phyloP scores from a whole-genome alignment of 2,888 invertebrate genomes.

The Cephus pulcher region DNA sequence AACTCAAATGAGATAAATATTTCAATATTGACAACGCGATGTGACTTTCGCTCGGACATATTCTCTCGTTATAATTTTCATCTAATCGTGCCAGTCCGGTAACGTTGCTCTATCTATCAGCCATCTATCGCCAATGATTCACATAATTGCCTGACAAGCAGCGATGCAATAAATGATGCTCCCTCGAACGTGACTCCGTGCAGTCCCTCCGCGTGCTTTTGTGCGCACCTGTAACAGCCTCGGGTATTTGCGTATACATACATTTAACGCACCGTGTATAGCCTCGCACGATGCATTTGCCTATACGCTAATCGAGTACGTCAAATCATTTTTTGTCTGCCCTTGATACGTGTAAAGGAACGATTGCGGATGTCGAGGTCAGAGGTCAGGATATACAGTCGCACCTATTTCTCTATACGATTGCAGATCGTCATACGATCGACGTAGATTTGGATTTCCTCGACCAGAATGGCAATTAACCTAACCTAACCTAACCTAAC shows the following conservation, averaged over 20 bases:
- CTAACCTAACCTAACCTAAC: background rate
- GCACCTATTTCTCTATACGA: background rate
- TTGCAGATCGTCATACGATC: background rate
- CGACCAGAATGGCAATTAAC: background rate
- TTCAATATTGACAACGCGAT: background rate
- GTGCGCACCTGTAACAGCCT: background rate
- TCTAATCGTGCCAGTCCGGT: background rate
- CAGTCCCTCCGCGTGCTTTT: background rate
- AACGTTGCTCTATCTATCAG: background rate
- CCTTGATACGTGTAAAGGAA: slow-evolving; percentile 7
- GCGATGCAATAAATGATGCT: slow-evolving; percentile 21
- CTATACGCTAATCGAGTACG: background rate
- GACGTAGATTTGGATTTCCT: background rate
- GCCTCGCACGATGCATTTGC: slow-evolving; percentile 17
- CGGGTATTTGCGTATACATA: background rate
- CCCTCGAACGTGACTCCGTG: background rate
- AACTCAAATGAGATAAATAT: background rate
- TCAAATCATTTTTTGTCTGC: slow-evolving; percentile 11
- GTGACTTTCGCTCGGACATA: background rate
- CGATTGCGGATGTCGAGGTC: slow-evolving; percentile 19
- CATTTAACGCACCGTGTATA: slow-evolving; percentile 7
- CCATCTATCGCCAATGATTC: slow-evolving; percentile 20
- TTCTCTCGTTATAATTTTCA: background rate
- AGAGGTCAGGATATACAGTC: slow-evolving; percentile 8
- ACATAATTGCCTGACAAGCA: slow-evolving; percentile 16